Evolutionary conservation across 2,888 invertebrate species (phyloP).

Genomic region (Leucoma salicis): DNA sequence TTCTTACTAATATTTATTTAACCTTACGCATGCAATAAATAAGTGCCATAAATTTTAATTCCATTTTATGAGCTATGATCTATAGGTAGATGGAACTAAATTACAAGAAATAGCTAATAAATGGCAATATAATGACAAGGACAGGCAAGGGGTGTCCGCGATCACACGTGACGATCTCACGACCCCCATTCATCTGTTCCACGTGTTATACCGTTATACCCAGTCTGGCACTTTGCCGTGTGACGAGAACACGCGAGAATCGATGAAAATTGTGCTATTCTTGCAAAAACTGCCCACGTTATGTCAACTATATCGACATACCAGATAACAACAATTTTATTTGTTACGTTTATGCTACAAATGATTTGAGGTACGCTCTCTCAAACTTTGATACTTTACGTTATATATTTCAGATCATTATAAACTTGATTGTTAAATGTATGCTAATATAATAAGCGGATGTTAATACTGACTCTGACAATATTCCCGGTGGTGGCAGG

Average conservation of each 20-base stretch:
- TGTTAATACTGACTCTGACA: slow-evolving; percentile 35
- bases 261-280: slow-evolving; percentile 44
- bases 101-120: no score
- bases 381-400: slow-evolving; percentile 9
- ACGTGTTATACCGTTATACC: slow-evolving; percentile 56
- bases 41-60: no score
- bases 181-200: slow-evolving; percentile 68
- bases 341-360: slow-evolving; percentile 10
- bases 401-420: slow-evolving; percentile 15
- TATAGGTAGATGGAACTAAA: no score
- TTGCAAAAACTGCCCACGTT: slow-evolving; percentile 34
- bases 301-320: slow-evolving; percentile 15
- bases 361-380: slow-evolving; percentile 5
- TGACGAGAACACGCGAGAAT: slow-evolving; percentile 59
- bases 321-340: slow-evolving; percentile 13
- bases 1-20: no score
- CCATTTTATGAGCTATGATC: no score
- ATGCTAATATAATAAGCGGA: slow-evolving; percentile 26
- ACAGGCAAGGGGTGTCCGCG: slow-evolving; percentile 23
- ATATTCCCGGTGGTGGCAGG: slow-evolving; percentile 46
- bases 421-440: slow-evolving; percentile 22
- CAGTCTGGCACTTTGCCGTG: slow-evolving; percentile 72
- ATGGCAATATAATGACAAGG: not conserved
- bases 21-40: no score
- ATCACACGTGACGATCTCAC: slow-evolving; percentile 54